Percentiles rank a stretch among this genome's conserved stretches.
These are phyloP conservation scores for Catamblyrhynchus diadema DNA, from an alignment of 2,797 vertebrate genomes.

Conservation along the genomic window DNA sequence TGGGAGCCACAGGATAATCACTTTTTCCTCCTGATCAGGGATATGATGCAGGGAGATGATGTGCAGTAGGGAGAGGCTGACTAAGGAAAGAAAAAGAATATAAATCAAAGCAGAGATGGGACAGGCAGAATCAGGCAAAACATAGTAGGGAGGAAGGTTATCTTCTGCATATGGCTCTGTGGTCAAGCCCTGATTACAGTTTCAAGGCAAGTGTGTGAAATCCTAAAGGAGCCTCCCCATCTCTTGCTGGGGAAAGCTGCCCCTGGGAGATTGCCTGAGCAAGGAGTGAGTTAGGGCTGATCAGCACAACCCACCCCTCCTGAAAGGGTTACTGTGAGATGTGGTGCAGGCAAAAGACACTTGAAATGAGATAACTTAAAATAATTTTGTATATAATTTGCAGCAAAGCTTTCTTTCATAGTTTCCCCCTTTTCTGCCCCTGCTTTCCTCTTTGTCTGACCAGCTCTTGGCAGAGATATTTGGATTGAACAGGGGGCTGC, in stretches of 20 bases:
- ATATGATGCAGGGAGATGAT: neutral
- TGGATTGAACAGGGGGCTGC: neutral
- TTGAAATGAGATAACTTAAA: neutral
- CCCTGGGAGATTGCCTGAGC: neutral
- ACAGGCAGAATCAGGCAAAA: neutral
- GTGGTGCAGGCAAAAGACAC: neutral
- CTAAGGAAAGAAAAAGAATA: neutral
- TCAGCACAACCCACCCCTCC: neutral
- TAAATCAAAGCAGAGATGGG: neutral
- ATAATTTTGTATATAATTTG: neutral
- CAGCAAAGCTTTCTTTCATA: neutral
- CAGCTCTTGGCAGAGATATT: constrained; percentile 8
- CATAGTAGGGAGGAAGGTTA: neutral
- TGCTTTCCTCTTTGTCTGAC: neutral
- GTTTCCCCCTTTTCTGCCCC: neutral
- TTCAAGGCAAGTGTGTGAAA: neutral
- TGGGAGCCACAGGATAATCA: neutral
- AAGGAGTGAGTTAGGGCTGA: neutral
- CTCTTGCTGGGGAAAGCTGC: neutral
- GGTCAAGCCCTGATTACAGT: neutral
- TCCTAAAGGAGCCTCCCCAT: neutral
- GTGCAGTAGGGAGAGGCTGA: neutral
- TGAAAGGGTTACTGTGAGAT: neutral
- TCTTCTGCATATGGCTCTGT: neutral
- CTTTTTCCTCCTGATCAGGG: neutral